Conservation (phyloP, 1,140 invertebrate genomes). For the Lordiphosa mommai region DNA sequence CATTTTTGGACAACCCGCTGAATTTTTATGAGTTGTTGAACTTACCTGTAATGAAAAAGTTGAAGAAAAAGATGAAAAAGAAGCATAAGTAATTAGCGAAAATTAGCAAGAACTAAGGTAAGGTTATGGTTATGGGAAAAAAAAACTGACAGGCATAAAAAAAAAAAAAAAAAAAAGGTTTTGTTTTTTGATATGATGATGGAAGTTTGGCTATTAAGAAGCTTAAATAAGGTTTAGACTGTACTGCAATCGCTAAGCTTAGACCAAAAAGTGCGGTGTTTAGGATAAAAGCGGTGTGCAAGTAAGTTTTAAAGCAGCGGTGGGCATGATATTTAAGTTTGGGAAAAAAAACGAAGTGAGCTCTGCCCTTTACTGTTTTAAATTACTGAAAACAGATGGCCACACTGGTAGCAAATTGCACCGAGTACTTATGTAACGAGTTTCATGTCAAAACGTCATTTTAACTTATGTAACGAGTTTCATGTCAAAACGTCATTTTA, state of each 20-base stretch:
- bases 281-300: no score
- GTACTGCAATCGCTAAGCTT: not conserved
- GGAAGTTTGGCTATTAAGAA: conserved; percentile 1
- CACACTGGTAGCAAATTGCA: no score
- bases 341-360: no score
- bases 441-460: no score
- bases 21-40: conserved; percentile 53
- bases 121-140: conserved; percentile 42
- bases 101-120: conserved; percentile 50
- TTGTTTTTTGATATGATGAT: conserved; percentile 10
- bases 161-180: not conserved
- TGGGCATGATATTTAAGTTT: no score
- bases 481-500: no score
- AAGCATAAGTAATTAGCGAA: conserved; percentile 65
- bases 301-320: no score
- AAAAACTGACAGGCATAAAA: not conserved
- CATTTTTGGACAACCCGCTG: conserved; percentile 30
- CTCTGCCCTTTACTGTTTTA: no score
- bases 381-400: no score
- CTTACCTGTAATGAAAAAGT: conserved; percentile 70
- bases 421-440: no score
- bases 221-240: not conserved
- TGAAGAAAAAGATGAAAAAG: conserved; percentile 25
- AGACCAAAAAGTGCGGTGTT: no score
- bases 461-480: no score